Conservation (phyloP, 1,140 invertebrate species). For the Micrasema minimum region DNA sequence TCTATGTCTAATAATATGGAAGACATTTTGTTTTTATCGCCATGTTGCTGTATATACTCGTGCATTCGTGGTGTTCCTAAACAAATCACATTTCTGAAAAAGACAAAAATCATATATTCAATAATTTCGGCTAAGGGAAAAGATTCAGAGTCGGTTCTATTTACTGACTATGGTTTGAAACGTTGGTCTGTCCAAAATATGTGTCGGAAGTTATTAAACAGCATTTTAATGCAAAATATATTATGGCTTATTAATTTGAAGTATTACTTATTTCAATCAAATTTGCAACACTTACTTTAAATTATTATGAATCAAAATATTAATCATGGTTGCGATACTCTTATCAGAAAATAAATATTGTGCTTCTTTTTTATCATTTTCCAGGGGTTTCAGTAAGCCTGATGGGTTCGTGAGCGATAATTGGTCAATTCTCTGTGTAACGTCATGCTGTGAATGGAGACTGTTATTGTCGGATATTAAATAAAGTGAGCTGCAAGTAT, state of each 20-base stretch:
- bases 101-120: too few relatives aligned
- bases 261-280: too few relatives aligned
- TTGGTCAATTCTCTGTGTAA: conserved; percentile 63
- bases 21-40: conserved; percentile 63
- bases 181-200: too few relatives aligned
- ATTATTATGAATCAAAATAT: conserved; percentile 66
- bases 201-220: too few relatives aligned
- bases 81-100: conserved; percentile 75
- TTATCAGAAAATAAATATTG: conserved; percentile 78
- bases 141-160: too few relatives aligned
- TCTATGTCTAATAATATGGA: conserved; percentile 84
- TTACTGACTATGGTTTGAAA: too few relatives aligned
- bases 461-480: conserved; percentile 59
- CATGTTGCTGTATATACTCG: conserved; percentile 71
- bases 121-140: too few relatives aligned
- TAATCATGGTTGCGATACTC: conserved; percentile 61
- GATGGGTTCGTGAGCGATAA: conserved; percentile 68
- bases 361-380: conserved; percentile 77
- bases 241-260: too few relatives aligned
- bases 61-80: conserved; percentile 83
- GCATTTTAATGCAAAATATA: too few relatives aligned
- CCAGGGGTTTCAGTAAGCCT: conserved; percentile 69
- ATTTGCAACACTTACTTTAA: conserved; percentile 59
- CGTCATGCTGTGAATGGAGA: conserved; percentile 66
- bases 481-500: conserved; percentile 72